Conservation (phyloP, 2,113 vertebrate species). For the Clupea harengus region DNA sequence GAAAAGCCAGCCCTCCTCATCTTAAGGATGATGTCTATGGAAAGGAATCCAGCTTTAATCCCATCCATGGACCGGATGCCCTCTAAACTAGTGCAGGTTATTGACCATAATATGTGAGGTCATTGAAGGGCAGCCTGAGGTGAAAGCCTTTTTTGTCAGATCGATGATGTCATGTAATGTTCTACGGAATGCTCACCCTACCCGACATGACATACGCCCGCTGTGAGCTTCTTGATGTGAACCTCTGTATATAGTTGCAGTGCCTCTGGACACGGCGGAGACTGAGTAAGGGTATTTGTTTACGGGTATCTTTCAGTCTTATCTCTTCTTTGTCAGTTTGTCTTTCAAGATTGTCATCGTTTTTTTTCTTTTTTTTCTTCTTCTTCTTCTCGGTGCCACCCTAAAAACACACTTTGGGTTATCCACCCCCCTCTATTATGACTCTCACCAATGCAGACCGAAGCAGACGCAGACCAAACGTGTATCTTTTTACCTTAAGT, state of each 20-base stretch:
- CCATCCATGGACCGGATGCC: background rate
- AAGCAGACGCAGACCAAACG: background rate
- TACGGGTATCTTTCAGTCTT: constrained; percentile 2
- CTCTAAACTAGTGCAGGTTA: background rate
- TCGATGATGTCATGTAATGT: background rate
- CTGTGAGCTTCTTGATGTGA: constrained; percentile 29
- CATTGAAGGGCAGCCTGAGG: background rate
- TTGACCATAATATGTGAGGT: background rate
- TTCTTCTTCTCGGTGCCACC: constrained; percentile 36
- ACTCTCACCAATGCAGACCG: constrained; percentile 23
- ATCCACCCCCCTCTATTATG: background rate
- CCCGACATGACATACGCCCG: background rate
- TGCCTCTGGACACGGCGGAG: constrained; percentile 35
- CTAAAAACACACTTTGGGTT: constrained; percentile 36
- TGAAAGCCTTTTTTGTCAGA: background rate
- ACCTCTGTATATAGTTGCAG: constrained; percentile 50
- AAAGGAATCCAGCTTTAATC: background rate
- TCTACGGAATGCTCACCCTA: background rate
- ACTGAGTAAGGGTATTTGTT: constrained; percentile 20
- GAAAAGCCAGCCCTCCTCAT: background rate
- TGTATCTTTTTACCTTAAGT: constrained; percentile 23
- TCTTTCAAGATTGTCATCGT: background rate
- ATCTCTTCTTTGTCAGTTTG: constrained; percentile 31
- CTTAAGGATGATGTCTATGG: background rate
- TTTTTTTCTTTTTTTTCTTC: constrained; percentile 14